A percentile compares a stretch with the other conserved stretches of the same genome.
Conservation (phyloP, 2,113 vertebrate genomes). For the Phodopus roborovskii region DNA sequence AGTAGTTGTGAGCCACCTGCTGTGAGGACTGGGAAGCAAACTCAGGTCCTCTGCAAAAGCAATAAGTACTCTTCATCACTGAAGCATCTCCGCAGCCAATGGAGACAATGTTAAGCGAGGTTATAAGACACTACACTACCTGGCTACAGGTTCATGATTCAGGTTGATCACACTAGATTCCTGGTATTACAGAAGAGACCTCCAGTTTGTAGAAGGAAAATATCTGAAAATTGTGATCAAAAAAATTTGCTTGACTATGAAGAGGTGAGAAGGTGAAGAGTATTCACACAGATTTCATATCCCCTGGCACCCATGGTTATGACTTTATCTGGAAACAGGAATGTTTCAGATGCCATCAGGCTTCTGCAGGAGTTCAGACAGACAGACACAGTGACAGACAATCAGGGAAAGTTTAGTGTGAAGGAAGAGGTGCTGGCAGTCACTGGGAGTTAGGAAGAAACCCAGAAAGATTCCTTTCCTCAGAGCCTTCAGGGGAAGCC, state of each 20-base stretch:
- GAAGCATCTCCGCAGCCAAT: background rate
- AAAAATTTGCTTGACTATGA: background rate
- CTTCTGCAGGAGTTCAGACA: background rate
- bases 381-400: background rate
- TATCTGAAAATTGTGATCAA: conserved; percentile 15
- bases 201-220: conserved; percentile 15
- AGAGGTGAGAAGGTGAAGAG: background rate
- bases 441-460: background rate
- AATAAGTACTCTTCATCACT: background rate
- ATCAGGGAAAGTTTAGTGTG: background rate
- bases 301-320: background rate
- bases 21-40: background rate
- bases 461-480: background rate
- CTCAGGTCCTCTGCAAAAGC: background rate
- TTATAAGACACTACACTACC: background rate
- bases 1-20: background rate
- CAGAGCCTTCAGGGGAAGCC: background rate
- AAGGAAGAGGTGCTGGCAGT: background rate
- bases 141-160: background rate
- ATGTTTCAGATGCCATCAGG: conserved; percentile 1
- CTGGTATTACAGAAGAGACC: background rate
- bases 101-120: background rate
- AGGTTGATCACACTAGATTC: conserved; percentile 6
- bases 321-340: background rate
- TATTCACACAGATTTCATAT: background rate